Percentiles rank a stretch among this genome's conserved stretches.
These are phyloP conservation scores for Macrosoma leucophasiata DNA, from an alignment of 2,888 invertebrate species.

Conservation along the genomic window DNA sequence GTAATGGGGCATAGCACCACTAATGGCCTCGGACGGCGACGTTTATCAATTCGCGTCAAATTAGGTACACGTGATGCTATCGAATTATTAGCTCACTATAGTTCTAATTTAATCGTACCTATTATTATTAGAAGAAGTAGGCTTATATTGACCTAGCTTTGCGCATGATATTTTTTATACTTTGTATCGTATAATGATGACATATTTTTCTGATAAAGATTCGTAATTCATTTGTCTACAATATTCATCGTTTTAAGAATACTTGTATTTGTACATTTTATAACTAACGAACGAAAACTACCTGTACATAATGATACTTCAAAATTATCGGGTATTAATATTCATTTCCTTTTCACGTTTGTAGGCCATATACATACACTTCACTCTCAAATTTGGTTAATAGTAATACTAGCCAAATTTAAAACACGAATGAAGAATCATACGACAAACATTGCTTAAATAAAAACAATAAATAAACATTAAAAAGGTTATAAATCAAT, in stretches of 20 bases:
- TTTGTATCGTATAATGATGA: neutral
- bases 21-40: constrained; percentile 70
- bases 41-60: constrained; percentile 71
- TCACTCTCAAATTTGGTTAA: neutral
- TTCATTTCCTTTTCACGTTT: neutral
- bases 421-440: too few relatives aligned
- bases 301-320: neutral
- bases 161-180: neutral
- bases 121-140: constrained; percentile 6
- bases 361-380: neutral
- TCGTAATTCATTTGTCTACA: constrained; percentile 2
- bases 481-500: constrained; percentile 41
- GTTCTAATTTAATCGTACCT: constrained; percentile 13
- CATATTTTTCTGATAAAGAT: too few relatives aligned
- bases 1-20: constrained; percentile 74
- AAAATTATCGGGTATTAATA: neutral
- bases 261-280: neutral
- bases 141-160: neutral
- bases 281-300: neutral
- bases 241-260: neutral
- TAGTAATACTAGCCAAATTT: neutral
- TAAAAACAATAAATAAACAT: constrained; percentile 7
- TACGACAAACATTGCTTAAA: constrained; percentile 5
- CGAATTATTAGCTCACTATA: constrained; percentile 23
- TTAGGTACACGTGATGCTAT: constrained; percentile 46